phyloP scores from a whole-genome alignment of 1,140 invertebrate species.

The Mizuhopecten yessoensis region DNA sequence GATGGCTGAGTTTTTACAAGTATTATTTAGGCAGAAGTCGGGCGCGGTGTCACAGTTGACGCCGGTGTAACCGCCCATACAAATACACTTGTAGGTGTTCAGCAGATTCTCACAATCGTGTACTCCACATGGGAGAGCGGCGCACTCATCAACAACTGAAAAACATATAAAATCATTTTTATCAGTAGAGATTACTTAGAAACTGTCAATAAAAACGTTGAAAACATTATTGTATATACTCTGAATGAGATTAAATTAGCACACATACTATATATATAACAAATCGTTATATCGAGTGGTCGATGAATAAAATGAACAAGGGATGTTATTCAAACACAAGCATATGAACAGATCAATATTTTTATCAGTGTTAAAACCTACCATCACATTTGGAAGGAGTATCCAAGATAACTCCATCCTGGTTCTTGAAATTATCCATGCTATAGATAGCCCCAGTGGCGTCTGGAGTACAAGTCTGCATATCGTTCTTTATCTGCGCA shows the following conservation, averaged over 20 bases:
- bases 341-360: neutral
- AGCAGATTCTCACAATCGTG: neutral
- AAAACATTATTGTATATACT: too few relatives aligned
- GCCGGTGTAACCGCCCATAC: neutral
- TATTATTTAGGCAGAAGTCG: neutral
- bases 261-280: too few relatives aligned
- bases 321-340: too few relatives aligned
- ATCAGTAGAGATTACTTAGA: neutral
- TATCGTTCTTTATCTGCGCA: neutral
- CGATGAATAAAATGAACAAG: too few relatives aligned
- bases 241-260: too few relatives aligned
- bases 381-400: neutral
- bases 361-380: neutral
- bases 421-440: neutral
- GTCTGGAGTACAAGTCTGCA: neutral
- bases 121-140: neutral
- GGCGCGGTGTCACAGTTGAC: neutral
- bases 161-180: neutral
- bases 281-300: too few relatives aligned
- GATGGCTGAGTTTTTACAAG: neutral
- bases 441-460: neutral
- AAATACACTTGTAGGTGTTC: neutral
- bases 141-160: constrained; percentile 23
- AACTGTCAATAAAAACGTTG: too few relatives aligned
- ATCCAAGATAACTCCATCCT: neutral